A percentile compares a stretch with the other conserved stretches of the same genome.
Conservation (phyloP, 1,140 invertebrate species). For the Panagrolaimus sp. region DNA sequence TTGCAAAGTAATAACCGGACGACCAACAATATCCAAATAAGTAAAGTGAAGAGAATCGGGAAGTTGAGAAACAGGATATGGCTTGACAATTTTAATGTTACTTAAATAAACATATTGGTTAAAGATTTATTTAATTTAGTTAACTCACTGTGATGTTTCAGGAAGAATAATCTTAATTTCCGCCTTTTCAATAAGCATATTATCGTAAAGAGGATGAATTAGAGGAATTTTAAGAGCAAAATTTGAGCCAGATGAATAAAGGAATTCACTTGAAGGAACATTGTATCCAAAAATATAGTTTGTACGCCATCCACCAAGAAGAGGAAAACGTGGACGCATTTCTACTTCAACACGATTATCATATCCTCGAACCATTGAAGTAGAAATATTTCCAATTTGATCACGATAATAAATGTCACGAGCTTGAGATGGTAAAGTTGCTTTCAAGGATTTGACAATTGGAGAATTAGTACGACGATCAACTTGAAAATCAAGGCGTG, state of each 20-base stretch:
- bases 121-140: constrained; percentile 2
- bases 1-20: constrained; percentile 76
- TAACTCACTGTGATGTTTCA: constrained; percentile 71
- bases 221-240: constrained; percentile 80
- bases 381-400: constrained; percentile 98
- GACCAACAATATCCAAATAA: constrained; percentile 87
- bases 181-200: constrained; percentile 88
- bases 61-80: constrained; percentile 72
- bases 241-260: constrained; percentile 69
- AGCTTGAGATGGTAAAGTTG: constrained; percentile 53
- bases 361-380: constrained; percentile 75
- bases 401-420: constrained; percentile 88
- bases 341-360: constrained; percentile 85
- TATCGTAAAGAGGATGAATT: constrained; percentile 90
- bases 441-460: constrained; percentile 49
- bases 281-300: constrained; percentile 94
- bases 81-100: constrained; percentile 74
- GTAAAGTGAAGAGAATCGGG: constrained; percentile 77
- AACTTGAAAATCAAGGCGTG: constrained; percentile 54
- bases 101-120: constrained; percentile 52
- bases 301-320: constrained; percentile 94
- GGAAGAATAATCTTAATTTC: constrained; percentile 85
- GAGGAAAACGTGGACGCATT: constrained; percentile 84
- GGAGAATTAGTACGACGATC: constrained; percentile 46
- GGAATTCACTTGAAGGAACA: constrained; percentile 89